Evolutionary conservation across 2,113 vertebrate genomes (phyloP).

Genomic region (Nesoenas mayeri): DNA sequence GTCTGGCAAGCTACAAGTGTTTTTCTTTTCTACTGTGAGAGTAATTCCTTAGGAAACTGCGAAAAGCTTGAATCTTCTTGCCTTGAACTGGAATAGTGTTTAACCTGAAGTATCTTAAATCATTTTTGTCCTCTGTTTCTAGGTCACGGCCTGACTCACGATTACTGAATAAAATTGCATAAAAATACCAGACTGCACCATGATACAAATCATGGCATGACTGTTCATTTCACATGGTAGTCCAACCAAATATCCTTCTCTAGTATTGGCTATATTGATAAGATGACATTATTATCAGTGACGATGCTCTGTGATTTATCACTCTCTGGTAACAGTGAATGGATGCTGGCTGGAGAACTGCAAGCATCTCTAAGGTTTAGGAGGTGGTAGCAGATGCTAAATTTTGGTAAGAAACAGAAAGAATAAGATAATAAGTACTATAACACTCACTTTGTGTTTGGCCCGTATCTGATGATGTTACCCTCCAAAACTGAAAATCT

Average conservation of each 20-base stretch:
- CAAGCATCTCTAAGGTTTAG: background rate
- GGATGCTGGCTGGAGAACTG: background rate
- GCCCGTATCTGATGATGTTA: background rate
- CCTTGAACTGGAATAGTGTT: background rate
- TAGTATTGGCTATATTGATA: background rate
- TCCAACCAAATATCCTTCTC: background rate
- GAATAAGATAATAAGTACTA: background rate
- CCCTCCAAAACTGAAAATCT: background rate
- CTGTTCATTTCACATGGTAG: rapidly evolving
- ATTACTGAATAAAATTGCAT: background rate
- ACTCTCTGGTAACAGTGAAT: background rate
- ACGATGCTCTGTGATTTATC: rapidly evolving
- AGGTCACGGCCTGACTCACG: background rate
- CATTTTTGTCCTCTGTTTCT: background rate
- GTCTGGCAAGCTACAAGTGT: background rate
- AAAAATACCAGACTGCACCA: background rate
- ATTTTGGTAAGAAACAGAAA: background rate
- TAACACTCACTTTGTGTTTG: background rate
- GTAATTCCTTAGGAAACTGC: background rate
- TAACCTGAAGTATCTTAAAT: background rate
- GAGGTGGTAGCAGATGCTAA: background rate
- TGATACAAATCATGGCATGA: background rate
- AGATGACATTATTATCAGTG: background rate
- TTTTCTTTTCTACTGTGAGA: background rate
- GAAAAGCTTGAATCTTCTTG: background rate